Evolutionary conservation across 2,888 invertebrate genomes (phyloP).

Genomic region (Cheilosia vernalis): DNA sequence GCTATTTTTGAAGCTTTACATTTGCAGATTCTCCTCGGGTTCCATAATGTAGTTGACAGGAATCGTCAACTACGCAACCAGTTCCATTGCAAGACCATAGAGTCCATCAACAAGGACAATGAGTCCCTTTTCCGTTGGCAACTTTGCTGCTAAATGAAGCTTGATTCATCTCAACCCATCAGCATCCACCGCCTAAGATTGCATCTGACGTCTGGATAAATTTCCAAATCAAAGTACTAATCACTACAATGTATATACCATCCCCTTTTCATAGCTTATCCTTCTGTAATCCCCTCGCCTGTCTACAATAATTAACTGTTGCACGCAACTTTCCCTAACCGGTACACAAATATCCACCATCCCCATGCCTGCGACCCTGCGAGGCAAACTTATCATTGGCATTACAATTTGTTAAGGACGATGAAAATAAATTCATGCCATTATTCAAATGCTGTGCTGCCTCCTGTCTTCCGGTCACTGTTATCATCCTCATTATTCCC

Average conservation of each 20-base stretch:
- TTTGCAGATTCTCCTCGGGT: too few relatives aligned
- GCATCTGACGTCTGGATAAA: background rate
- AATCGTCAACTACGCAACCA: too few relatives aligned
- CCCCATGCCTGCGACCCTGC: constrained; percentile 14
- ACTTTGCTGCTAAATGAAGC: too few relatives aligned
- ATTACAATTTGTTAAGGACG: constrained; percentile 74
- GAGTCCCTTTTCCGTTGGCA: too few relatives aligned
- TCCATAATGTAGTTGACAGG: too few relatives aligned
- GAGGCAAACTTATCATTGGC: constrained; percentile 62
- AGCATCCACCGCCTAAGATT: background rate
- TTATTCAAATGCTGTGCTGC: constrained; percentile 68
- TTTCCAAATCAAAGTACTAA: constrained; percentile 19
- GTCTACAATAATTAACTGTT: constrained; percentile 59
- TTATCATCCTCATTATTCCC: constrained; percentile 72
- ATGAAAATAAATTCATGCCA: constrained; percentile 72
- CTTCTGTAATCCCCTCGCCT: constrained; percentile 13
- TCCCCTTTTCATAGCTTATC: background rate
- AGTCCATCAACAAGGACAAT: too few relatives aligned
- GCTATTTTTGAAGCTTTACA: too few relatives aligned
- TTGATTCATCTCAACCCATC: too few relatives aligned
- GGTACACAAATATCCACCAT: constrained; percentile 18
- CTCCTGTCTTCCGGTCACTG: constrained; percentile 70
- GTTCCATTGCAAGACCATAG: too few relatives aligned
- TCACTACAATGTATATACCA: constrained; percentile 16
- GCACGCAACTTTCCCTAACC: constrained; percentile 43